Base-by-base conservation (phyloP, 2,797 vertebrate genomes). In the Hemibagrus guttatus region DNA sequence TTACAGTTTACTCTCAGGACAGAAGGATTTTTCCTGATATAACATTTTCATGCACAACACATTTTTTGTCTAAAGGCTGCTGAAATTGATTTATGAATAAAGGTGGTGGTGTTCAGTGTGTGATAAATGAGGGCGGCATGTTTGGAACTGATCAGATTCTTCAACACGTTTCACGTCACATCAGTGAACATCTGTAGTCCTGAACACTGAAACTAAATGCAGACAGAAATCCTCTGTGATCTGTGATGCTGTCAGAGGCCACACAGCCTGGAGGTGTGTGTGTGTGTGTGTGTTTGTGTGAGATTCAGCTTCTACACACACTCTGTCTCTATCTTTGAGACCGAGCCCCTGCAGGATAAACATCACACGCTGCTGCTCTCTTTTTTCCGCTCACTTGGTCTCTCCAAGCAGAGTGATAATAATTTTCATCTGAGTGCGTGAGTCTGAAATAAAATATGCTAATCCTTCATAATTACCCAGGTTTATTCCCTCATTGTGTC, bases 331-430 rank as follows among this genome's bases (percentile, higher is more conserved):
- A 46, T 79, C 84, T 79, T 56, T 68, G 21, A 49, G 78, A 72
- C 42, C 0, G 81, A 86, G 17, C 66, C 85, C 80, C 79, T 85
- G 56, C 68, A 86, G 79, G 85, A 86, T 54, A 75, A 82, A 86
- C 85, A 86, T 86, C 79, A 86, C 42, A 86, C 69, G 74, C 69
- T 59, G 26, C 28, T 63, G 35, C 56, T 42, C 76, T 68, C 63
- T 81, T 28, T 39, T 28, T 74, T 19, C 59, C 46, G 26, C 84
- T 54, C 72, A 46, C 46, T 46, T 46, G 46, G 46, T 46, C 46
- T 46, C 46, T 46, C 46, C 46, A 46, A 46, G 46, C 46, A 46
- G 54, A 64, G 42, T 52, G 69, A 74, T 85, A 54, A 66, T 64
- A 76, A 85, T 39, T 19, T 49, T 49, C 84, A 16, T 56, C 6